These are phyloP conservation scores for Slavum lentiscoides DNA, from an alignment of 2,888 invertebrate species.

Conservation along the genomic window DNA sequence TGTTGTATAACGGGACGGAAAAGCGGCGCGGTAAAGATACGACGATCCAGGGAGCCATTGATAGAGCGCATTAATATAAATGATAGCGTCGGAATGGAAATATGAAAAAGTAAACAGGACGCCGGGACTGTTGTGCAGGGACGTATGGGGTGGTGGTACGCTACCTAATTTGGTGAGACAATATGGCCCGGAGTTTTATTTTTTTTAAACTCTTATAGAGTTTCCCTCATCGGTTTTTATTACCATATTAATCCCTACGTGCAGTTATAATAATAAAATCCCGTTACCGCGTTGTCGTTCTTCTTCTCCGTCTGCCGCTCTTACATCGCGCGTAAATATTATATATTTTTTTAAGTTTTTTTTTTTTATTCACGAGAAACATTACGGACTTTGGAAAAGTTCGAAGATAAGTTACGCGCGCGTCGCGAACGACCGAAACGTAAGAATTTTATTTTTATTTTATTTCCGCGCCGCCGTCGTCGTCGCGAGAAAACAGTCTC, in stretches of 20 bases:
- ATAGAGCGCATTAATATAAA: slow-evolving; percentile 59
- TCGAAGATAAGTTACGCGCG: slow-evolving; percentile 48
- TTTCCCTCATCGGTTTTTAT: slow-evolving; percentile 50
- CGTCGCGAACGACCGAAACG: neutral
- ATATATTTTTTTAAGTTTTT: slow-evolving; percentile 36
- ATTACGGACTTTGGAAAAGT: slow-evolving; percentile 50
- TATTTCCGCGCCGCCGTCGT: neutral
- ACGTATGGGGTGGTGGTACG: slow-evolving; percentile 32
- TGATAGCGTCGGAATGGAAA: slow-evolving; percentile 58
- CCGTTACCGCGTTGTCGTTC: slow-evolving; percentile 15
- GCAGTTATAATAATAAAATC: slow-evolving; percentile 52
- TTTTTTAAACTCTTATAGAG: slow-evolving; percentile 31
- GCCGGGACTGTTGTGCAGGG: no score
- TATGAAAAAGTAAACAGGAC: slow-evolving; percentile 58
- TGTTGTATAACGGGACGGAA: neutral
- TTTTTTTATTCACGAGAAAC: slow-evolving; percentile 15
- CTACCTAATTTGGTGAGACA: slow-evolving; percentile 53
- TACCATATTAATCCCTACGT: slow-evolving; percentile 53
- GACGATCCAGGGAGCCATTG: slow-evolving; percentile 58
- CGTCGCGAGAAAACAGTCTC: neutral
- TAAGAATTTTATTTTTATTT: neutral
- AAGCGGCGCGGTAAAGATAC: slow-evolving; percentile 55
- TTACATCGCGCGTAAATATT: neutral
- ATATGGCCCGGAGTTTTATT: slow-evolving; percentile 46
- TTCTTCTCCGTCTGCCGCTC: neutral